Evolutionary conservation across 2,888 invertebrate genomes (phyloP).

Genomic region (Onthophagus sagittarius): DNA sequence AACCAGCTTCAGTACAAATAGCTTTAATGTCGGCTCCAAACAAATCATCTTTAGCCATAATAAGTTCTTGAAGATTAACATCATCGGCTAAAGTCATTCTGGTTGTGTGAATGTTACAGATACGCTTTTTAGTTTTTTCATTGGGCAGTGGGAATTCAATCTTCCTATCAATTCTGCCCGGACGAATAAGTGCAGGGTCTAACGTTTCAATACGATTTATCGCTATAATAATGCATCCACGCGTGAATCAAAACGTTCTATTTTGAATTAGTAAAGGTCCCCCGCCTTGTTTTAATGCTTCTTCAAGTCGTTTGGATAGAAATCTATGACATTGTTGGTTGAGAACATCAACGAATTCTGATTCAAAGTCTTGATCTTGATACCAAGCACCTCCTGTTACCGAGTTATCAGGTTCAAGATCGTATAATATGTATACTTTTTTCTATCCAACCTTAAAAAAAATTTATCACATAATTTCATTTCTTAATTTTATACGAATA

Average conservation of each 20-base stretch:
- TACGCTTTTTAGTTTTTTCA: slow-evolving; percentile 95
- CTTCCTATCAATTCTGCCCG: slow-evolving; percentile 98
- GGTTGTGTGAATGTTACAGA: slow-evolving; percentile 98
- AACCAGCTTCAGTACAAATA: slow-evolving; percentile 98
- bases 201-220: slow-evolving; percentile 97
- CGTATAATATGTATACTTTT: slow-evolving; percentile 95
- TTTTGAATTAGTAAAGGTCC: slow-evolving; percentile 79
- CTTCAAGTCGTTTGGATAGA: slow-evolving; percentile 70
- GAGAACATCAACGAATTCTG: slow-evolving; percentile 94
- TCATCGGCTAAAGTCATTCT: slow-evolving; percentile 97
- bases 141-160: slow-evolving; percentile 99
- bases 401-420: slow-evolving; percentile 90
- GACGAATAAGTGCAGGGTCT: slow-evolving; percentile 97
- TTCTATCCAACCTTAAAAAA: slow-evolving; percentile 81
- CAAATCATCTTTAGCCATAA: slow-evolving; percentile 99
- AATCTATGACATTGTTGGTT: slow-evolving; percentile 89
- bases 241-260: slow-evolving; percentile 76
- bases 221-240: slow-evolving; percentile 95
- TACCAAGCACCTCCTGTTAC: slow-evolving; percentile 98
- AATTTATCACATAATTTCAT: too few species aligned
- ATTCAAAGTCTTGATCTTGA: slow-evolving; percentile 96
- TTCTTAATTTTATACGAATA: not conserved
- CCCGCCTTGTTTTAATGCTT: slow-evolving; percentile 58
- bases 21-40: slow-evolving; percentile 98
- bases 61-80: slow-evolving; percentile 92